Base-by-base conservation (phyloP, 1,140 invertebrate genomes). In the Bombus balteatus region DNA sequence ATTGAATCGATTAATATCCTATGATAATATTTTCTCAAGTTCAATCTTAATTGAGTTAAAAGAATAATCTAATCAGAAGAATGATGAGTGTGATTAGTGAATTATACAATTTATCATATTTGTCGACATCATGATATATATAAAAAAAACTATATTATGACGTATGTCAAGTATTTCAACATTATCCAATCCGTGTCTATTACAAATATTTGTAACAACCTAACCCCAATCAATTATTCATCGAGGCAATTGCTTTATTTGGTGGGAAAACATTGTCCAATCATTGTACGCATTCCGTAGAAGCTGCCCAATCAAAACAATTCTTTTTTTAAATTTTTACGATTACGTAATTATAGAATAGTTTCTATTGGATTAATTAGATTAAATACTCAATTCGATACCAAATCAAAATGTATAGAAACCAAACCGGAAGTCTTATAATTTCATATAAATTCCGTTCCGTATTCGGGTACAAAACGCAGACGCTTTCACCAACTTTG, bases 371-470 rank as follows among this genome's bases (percentile, higher is more conserved):
- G 47, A 22, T 59, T 59, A 5, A 81, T 32, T 39, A 13, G 6
- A 32, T n/a, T 41, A 25, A 28, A 70, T 47, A 80, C n/a, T 47
- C 22, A 5, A 32, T 25, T 68, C 34, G 18, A 37, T 22, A 25
- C 0, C 9, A 22, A 22, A 37, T 34, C 57, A 28, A 39, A 57
- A 1, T 13, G 5, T 8, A 43, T 5, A 43, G 65, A 28, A 68
- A 47, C 15, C 28, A 5, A n/a, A 25, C 6, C 57, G 34, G 34
- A 72, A 39, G 22, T 13, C 9, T 43, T n/a, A 18, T 34, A 53
- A 76, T 83, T 66, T 34, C 28, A 5, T 32, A 39, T 83, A 1
- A 18, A 37, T 62, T 74, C 39, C 72, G 37, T 81, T 43, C 43
- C 41, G 15, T 18, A 37, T 43, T 41, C 22, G 4, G 6, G 4